Evolutionary conservation across 1,140 invertebrate species (phyloP), one percentile per base, ranked within the genome.

Genomic region (Ceratina australensis): DNA sequence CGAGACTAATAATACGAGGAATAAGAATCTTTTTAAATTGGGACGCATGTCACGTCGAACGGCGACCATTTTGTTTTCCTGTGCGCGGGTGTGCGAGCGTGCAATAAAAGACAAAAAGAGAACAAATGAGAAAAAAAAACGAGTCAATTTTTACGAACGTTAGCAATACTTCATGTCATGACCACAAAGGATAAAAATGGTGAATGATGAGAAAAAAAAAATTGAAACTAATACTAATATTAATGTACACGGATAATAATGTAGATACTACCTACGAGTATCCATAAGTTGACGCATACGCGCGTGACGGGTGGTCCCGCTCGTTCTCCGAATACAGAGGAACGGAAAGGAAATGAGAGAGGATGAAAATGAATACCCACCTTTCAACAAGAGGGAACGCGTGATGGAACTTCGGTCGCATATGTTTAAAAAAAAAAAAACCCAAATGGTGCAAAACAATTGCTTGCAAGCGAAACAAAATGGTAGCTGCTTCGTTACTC

Each of bases 111-210:
- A 72, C 61, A 54, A 76, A 47, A 73, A 47, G 68, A 61, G 13
- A 66, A 76, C 22, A 52, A 61, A 54, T 64, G n/a, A 83, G 61
- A 86, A 82, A 78, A 86, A 83, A 71, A 80, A 85, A 85, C 56
- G 75, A 86, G 90, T 91, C 89, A 91, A 91, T 91, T 91, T 82
- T 84, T 88, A 85, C 83, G 83, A 87, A 87, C 86, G 81, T 83
- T 90, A 90, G 89, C 87, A 89, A 91, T 90, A 90, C 86, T 88
- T 84, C 64, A 42, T 42, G 69, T 82, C 76, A 80, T 59, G 61
- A 86, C 80, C 73, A 85, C 68, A 82, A 81, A 79, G 57, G 60
- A 74, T 65, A 63, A 74, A 71, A 82, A 78, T 65, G 68, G 74
- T 26, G 69, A 83, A 68, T 74, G 76, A 78, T 60, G 49, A 81